Percentiles rank a stretch among this genome's conserved stretches.
These are phyloP conservation scores for Amblyraja radiata DNA, from an alignment of 2,797 vertebrate genomes.

Conservation along the genomic window DNA sequence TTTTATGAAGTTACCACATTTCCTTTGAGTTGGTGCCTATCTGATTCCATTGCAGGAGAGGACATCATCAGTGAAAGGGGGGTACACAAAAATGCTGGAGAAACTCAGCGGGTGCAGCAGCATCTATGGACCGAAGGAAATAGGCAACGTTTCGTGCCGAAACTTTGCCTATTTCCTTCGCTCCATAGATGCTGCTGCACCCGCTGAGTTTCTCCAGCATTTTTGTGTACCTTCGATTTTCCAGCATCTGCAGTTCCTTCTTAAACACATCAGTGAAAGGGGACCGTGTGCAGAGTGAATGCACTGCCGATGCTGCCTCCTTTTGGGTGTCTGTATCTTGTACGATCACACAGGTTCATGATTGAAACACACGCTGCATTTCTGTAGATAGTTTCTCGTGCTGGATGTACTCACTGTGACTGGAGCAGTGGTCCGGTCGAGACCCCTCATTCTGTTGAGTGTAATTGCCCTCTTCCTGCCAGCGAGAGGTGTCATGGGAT, in stretches of 20 bases:
- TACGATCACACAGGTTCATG: not conserved
- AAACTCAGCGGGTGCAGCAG: no score
- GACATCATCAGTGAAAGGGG: not conserved
- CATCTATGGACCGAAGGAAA: no score
- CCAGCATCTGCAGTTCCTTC: no score
- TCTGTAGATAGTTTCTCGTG: not conserved
- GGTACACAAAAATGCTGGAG: no score
- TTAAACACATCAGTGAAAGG: no score
- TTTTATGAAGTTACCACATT: not conserved
- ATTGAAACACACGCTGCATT: not conserved
- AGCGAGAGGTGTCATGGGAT: conserved; percentile 56
- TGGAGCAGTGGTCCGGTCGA: conserved; percentile 53
- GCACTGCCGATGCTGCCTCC: not conserved
- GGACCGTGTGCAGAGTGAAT: not conserved
- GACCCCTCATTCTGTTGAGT: conserved; percentile 59
- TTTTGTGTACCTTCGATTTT: no score
- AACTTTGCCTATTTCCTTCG: no score
- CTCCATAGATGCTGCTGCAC: no score
- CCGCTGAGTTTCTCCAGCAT: no score
- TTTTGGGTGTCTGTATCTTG: not conserved
- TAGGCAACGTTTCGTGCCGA: no score
- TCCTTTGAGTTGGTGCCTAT: not conserved
- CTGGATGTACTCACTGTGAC: conserved; percentile 62
- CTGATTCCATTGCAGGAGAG: no score
- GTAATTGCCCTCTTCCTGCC: conserved; percentile 59